Base-by-base conservation (phyloP, 2,113 vertebrate genomes). In the Ctenomys sociabilis region DNA sequence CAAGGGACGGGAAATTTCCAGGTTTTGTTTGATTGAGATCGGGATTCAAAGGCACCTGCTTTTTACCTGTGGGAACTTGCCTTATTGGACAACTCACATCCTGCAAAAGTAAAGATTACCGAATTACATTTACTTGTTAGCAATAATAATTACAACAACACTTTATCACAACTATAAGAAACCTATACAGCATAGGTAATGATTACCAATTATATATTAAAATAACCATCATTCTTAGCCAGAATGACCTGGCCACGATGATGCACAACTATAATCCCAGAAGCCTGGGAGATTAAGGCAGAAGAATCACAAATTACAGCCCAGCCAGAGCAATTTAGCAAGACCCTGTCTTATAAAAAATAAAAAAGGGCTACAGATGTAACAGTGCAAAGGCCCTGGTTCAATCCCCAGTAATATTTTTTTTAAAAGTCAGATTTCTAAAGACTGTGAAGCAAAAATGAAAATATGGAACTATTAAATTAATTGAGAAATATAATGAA, bases 21-120 rank as follows among this genome's bases (percentile, higher is more conserved):
- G 99, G 98, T 98, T 99, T 99, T 95, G 99, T 99, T 98, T 99
- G 99, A 99, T 99, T 99, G 98, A 99, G 98, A 98, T 99, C 99
- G 97, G 99, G 99, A 98, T 99, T 99, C 98, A 99, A 99, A 99
- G 99, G 99, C 99, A 99, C 99, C 99, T 99, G 99, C 99, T 99
- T 99, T 99, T 99, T 99, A 98, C 99, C 99, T 98, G 99, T 99
- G 99, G 99, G 99, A 99, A 99, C 99, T 99, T 99, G 99, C 98
- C 99, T 99, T 98, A 99, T 99, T 0, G 99, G 99, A 98, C 99
- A 99, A 98, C 99, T 99, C 98, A 99, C 99, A 99, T 99, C 99
- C 99, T 99, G 98, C 0, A 98, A 93, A 96, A 96, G 96, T 72
- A 97, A 96, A 97, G 95, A 98, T 96, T 95, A 97, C 73, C 81